Conservation (phyloP, 1,140 invertebrate genomes). For the Tetraneura akinire region DNA sequence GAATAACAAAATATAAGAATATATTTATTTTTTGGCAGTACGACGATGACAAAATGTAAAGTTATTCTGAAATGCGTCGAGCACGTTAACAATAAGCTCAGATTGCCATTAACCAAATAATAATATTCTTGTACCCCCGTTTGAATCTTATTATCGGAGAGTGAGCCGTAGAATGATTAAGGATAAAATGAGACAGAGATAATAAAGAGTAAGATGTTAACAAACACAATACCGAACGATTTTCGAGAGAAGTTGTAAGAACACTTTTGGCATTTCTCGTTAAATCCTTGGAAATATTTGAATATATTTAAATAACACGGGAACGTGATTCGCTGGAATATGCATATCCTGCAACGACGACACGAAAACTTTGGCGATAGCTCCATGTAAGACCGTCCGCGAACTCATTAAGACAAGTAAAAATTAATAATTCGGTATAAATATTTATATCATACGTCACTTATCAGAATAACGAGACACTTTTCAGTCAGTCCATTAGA, state of each 20-base stretch:
- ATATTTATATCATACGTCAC: background rate
- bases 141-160: conserved; percentile 31
- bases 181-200: background rate
- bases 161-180: background rate
- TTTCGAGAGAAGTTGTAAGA: conserved; percentile 38
- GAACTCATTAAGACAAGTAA: background rate
- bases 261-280: conserved; percentile 33
- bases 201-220: conserved; percentile 21
- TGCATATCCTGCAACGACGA: background rate
- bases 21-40: too few species aligned
- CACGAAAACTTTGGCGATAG: background rate
- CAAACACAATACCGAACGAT: conserved; percentile 38
- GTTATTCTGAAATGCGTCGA: background rate
- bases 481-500: too few species aligned
- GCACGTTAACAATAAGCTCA: background rate
- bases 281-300: conserved; percentile 34
- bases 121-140: background rate
- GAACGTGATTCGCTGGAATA: background rate
- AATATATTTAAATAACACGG: conserved; percentile 46
- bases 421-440: background rate
- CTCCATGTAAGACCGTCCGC: background rate
- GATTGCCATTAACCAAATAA: background rate
- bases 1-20: too few species aligned
- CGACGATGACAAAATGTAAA: background rate
- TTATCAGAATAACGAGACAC: too few species aligned